Base-by-base conservation (phyloP, 2,113 vertebrate species). In the Callionymus lyra region DNA sequence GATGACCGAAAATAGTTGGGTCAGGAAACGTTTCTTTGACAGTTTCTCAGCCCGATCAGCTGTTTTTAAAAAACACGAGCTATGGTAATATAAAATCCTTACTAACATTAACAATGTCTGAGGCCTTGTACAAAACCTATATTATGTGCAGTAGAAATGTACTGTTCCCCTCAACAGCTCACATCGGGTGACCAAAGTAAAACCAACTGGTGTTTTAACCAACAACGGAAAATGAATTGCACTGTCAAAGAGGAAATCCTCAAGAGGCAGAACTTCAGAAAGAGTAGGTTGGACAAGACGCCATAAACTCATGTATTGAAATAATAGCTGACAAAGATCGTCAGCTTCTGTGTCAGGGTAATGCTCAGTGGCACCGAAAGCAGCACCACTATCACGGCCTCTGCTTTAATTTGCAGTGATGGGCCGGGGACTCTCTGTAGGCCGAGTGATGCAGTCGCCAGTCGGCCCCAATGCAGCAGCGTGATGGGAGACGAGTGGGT, bases 321-420 rank as follows among this genome's bases (percentile, higher is more conserved):
- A 82, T 79, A 84, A 81, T 80, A 77, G 81, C 82, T 85, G 83
- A 82, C 81, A 85, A 77, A 79, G 76, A 71, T 72, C 68, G 60
- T 85, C 74, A 80, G 77, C 72, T 46, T 70, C 76, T 58, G 62
- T 48, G 59, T 75, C 57, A 58, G 64, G 41, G 57, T 84, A 81
- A 83, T 83, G 71, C 72, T 76, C 75, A 65, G 74, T 80, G 84
- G 76, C 84, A 84, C 69, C 71, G 40, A 72, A 81, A 78, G 76
- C 74, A 65, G 74, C 65, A 53, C 70, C 68, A 56, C 72, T 70
- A 77, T 73, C 62, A 34, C 41, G 64, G 68, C 59, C 67, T 80
- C 58, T 46, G 55, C 41, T 77, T 83, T 83, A 83, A 83, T 80
- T 76, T 48, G 33, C 56, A 43, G 51, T 72, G 79, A 84, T 75